A percentile compares a stretch with the other conserved stretches of the same genome.
Evolutionary conservation across 2,797 vertebrate genomes (phyloP).

Genomic region (Danio aesculapii): DNA sequence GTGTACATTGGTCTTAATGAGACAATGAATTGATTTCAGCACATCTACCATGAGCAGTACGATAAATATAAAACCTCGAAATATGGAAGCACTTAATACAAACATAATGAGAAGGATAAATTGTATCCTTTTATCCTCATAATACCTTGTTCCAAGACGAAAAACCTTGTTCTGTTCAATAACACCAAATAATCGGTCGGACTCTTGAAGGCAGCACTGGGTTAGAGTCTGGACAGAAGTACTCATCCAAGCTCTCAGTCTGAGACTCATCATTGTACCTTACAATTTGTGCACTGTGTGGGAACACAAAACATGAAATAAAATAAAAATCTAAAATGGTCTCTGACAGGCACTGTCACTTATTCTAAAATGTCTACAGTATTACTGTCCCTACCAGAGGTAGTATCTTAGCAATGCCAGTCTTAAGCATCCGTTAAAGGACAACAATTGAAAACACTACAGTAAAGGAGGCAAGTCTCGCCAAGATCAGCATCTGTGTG

Average conservation of each 20-base stretch:
- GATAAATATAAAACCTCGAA: constrained; percentile 37
- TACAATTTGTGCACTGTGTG: constrained; percentile 60
- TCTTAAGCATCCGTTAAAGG: constrained; percentile 57
- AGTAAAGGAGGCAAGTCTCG: constrained; percentile 59
- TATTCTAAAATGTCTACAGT: constrained; percentile 64
- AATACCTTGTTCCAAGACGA: background rate
- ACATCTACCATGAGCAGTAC: constrained; percentile 45
- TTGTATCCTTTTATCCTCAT: constrained; percentile 26
- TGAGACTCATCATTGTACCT: constrained; percentile 60
- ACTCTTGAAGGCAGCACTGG: constrained; percentile 59
- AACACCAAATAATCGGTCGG: constrained; percentile 58
- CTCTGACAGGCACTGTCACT: constrained; percentile 65
- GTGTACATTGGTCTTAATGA: constrained; percentile 42
- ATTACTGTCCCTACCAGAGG: constrained; percentile 69
- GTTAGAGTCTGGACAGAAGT: constrained; percentile 45
- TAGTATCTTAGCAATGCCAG: constrained; percentile 64
- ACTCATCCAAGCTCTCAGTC: constrained; percentile 51
- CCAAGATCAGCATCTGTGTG: constrained; percentile 58
- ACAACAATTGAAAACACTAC: constrained; percentile 59
- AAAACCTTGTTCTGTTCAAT: background rate
- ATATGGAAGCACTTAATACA: constrained; percentile 54
- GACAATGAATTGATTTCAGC: constrained; percentile 35
- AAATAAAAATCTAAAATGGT: constrained; percentile 59
- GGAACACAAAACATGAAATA: constrained; percentile 48
- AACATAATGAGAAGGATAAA: constrained; percentile 24